Base-by-base conservation (phyloP, 2,888 invertebrate genomes). In the Ophion obscuratus region DNA sequence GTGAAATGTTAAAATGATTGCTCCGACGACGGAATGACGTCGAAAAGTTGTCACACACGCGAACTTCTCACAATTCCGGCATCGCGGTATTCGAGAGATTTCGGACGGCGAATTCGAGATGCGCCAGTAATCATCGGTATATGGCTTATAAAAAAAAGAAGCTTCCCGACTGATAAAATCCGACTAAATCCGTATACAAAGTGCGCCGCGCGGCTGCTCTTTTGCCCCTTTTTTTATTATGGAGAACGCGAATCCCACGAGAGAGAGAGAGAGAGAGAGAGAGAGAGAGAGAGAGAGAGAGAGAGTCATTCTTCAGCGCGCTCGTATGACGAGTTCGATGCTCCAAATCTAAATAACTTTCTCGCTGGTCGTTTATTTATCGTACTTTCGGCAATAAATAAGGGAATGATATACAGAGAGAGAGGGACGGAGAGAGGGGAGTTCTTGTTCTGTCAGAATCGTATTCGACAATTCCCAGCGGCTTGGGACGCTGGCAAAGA, bases 101-200 rank as follows among this genome's bases (percentile, higher is more conserved):
- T 70, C 62, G 73, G 57, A 44, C 59, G 47, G 6, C 53, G 61
- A 24, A 62, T 31, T 24, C 78, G 24, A 79, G 47, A 78, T 74
- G 57, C 62, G 67, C 24, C 68, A 57, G 73, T 59, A 47, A 62
- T 67, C 36, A 36, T 17, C 62, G n/a, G 11, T 47, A 47, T 47
- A 14, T 44, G 40, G 68, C 67, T n/a, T 75, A 20, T 67, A 79
- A 36, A 57, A 66, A 61, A 53, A 53, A 59, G 24, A 40, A 40
- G 64, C 47, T 73, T 40, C 59, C 36, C 66, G 47, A 47, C 76
- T 86, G 80, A 83, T 80, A 86, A 86, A 77, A 73, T 57, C 61
- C 57, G 61, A 76, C 61, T 44, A 70, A 78, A 67, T 73, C 66
- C 24, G 24, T 78, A 31, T 59, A 10, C 31, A 62, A 61, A 70